A percentile compares a stretch with the other conserved stretches of the same genome.
Evolutionary conservation across 2,888 invertebrate species (phyloP).

Genomic region (Cosmopolites sordidus): DNA sequence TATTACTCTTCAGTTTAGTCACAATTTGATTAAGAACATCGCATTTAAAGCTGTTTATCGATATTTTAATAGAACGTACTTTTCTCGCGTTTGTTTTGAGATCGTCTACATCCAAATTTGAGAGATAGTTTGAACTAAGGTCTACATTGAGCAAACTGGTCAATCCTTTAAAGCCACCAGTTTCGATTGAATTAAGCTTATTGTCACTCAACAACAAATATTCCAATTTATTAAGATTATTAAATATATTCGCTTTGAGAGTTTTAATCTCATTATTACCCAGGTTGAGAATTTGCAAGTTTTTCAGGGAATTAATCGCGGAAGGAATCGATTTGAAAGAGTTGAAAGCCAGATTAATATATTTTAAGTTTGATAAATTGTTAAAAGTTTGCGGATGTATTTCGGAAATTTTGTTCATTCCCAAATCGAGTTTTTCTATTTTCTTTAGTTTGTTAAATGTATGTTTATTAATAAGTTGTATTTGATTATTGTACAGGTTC

Average conservation of each 20-base stretch:
- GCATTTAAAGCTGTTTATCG: slow-evolving; percentile 36
- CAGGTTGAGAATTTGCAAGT: slow-evolving; percentile 28
- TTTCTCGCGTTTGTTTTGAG: slow-evolving; percentile 27
- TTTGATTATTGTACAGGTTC: slow-evolving; percentile 31
- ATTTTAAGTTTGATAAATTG: slow-evolving; percentile 29
- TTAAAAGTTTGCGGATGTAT: slow-evolving; percentile 26
- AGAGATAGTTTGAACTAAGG: slow-evolving; percentile 34
- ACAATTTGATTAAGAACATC: slow-evolving; percentile 30
- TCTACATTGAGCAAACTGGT: slow-evolving; percentile 30
- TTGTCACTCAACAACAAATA: slow-evolving; percentile 14
- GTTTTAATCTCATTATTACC: slow-evolving; percentile 27
- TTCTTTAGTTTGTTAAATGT: slow-evolving; percentile 20
- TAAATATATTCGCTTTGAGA: slow-evolving; percentile 25
- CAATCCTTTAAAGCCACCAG: slow-evolving; percentile 21
- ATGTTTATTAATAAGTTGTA: slow-evolving; percentile 24
- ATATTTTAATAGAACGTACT: slow-evolving; percentile 32
- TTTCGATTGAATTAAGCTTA: slow-evolving; percentile 8
- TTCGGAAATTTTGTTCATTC: slow-evolving; percentile 31
- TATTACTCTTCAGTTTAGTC: slow-evolving; percentile 6
- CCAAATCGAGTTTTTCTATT: slow-evolving; percentile 34
- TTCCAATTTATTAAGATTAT: slow-evolving; percentile 9
- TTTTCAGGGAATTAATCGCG: slow-evolving; percentile 31
- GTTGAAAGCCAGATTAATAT: slow-evolving; percentile 38
- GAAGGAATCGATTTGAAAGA: slow-evolving; percentile 31
- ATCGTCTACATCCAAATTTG: slow-evolving; percentile 28